A percentile compares a stretch with the other conserved stretches of the same genome.
Conservation (phyloP, 2,888 invertebrate species). For the Diarsia dahlii region DNA sequence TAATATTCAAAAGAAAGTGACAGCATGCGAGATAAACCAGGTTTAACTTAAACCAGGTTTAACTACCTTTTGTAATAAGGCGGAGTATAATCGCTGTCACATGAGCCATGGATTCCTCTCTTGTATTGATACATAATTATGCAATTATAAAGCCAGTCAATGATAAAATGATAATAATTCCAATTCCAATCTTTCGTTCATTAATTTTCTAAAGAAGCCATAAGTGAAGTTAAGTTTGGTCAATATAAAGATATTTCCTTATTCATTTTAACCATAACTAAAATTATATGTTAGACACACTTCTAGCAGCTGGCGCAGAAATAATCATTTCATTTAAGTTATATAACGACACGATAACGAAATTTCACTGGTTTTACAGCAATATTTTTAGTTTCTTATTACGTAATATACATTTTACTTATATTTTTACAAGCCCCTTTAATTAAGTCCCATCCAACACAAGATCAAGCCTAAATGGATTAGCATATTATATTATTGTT, state of each 20-base stretch:
- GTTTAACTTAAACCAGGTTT: too few species aligned
- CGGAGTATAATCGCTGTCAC: slow-evolving; percentile 13
- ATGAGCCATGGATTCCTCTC: slow-evolving; percentile 56
- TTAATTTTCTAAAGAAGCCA: neutral
- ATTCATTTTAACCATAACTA: neutral
- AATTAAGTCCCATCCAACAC: slow-evolving; percentile 29
- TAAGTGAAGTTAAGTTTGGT: too few species aligned
- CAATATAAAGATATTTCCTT: neutral
- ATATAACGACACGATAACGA: slow-evolving; percentile 51
- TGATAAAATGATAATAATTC: slow-evolving; percentile 23
- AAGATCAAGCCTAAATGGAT: slow-evolving; percentile 64
- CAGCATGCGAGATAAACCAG: too few species aligned
- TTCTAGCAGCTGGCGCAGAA: slow-evolving; percentile 31
- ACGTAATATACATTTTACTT: slow-evolving; percentile 36
- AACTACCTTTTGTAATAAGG: too few species aligned
- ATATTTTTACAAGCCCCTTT: slow-evolving; percentile 14
- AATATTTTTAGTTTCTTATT: slow-evolving; percentile 38
- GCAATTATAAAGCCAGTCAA: slow-evolving; percentile 20
- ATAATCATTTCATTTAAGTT: slow-evolving; percentile 45
- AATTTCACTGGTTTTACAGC: slow-evolving; percentile 51
- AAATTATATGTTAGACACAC: slow-evolving; percentile 25
- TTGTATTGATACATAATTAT: slow-evolving; percentile 24
- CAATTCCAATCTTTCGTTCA: neutral
- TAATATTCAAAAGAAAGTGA: too few species aligned
- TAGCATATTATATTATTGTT: slow-evolving; percentile 71